phyloP scores from a whole-genome alignment of 2,113 vertebrate genomes.

The Thomomys bottae region DNA sequence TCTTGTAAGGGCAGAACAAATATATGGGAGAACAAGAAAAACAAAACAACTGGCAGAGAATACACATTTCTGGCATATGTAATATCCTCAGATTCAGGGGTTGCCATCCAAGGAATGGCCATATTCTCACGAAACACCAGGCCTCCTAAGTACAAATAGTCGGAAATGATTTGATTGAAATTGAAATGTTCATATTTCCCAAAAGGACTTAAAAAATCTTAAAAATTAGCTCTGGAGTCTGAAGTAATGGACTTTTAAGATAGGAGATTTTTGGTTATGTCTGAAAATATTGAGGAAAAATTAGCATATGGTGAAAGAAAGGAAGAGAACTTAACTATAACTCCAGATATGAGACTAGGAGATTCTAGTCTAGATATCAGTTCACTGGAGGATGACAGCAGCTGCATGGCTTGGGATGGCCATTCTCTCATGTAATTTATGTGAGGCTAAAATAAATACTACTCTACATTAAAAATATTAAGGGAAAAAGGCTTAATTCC shows the following conservation, averaged over 20 bases:
- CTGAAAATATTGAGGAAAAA: rapidly evolving
- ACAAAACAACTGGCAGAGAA: too few species aligned
- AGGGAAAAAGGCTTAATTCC: conserved; percentile 19
- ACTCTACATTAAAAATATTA: not conserved
- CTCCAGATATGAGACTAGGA: not conserved
- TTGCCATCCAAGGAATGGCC: not conserved
- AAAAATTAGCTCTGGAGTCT: not conserved
- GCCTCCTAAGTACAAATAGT: not conserved
- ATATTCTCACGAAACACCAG: not conserved
- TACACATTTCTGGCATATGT: not conserved
- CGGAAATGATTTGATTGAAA: not conserved
- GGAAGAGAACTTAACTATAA: not conserved
- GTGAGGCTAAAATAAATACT: conserved; percentile 55
- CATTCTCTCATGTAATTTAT: conserved; percentile 73
- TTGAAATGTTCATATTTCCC: not conserved
- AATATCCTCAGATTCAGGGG: not conserved
- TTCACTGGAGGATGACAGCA: conserved; percentile 72
- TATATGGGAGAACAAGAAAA: too few species aligned
- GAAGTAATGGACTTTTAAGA: not conserved
- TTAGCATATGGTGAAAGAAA: not conserved
- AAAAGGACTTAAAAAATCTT: too few species aligned
- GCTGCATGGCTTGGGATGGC: conserved; percentile 62
- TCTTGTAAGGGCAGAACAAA: too few species aligned
- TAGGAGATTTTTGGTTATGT: rapidly evolving
- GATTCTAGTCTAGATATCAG: not conserved